Evolutionary conservation across 2,888 invertebrate species (phyloP).

Genomic region (Dasypolia templi): DNA sequence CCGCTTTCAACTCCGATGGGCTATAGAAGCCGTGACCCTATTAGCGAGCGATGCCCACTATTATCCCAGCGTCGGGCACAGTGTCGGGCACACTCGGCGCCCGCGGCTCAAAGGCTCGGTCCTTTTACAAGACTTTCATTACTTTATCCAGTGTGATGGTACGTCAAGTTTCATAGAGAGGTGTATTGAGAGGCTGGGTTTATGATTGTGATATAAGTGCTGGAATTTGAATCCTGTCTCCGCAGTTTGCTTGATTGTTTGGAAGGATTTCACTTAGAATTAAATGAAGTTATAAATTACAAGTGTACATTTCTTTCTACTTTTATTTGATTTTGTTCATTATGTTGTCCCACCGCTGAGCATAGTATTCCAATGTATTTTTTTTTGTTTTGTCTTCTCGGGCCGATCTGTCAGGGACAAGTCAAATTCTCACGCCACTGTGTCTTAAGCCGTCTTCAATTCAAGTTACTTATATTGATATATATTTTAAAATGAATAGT

Average conservation of each 20-base stretch:
- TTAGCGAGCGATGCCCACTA: constrained; percentile 72
- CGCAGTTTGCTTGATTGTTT: not conserved
- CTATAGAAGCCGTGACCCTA: constrained; percentile 75
- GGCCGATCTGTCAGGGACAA: not conserved
- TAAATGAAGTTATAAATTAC: not conserved
- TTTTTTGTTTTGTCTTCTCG: not conserved
- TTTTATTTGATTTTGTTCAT: too few species aligned
- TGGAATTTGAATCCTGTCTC: not conserved
- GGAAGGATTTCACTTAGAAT: not conserved
- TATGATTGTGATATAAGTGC: not conserved
- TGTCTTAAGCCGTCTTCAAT: too few species aligned
- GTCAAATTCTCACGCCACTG: not conserved
- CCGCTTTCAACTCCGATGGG: constrained; percentile 30
- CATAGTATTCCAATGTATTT: not conserved
- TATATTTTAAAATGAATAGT: not conserved
- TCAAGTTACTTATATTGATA: not conserved
- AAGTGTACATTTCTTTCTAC: not conserved
- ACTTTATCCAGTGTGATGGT: constrained; percentile 31
- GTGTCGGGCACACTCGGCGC: constrained; percentile 64
- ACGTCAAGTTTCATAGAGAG: constrained; percentile 9
- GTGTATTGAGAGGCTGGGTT: not conserved
- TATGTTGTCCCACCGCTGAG: not conserved
- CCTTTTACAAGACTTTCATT: constrained; percentile 53
- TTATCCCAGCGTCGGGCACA: constrained; percentile 71
- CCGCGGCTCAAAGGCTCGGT: constrained; percentile 57